Percentiles rank a stretch among this genome's conserved stretches.
Conservation (phyloP, 2,888 invertebrate genomes). For the Cephus pulcher region DNA sequence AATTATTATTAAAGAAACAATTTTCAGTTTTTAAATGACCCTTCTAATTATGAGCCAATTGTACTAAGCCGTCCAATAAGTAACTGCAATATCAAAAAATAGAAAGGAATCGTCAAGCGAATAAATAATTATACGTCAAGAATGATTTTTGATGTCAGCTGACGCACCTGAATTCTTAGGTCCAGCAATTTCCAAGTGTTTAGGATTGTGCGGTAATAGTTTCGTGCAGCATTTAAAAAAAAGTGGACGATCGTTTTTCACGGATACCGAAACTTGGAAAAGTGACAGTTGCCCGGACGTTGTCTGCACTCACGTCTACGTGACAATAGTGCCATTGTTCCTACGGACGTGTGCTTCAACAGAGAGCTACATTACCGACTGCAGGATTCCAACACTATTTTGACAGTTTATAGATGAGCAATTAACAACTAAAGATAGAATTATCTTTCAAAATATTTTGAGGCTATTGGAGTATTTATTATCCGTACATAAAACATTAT, state of each 20-base stretch:
- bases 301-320: constrained; percentile 43
- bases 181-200: constrained; percentile 42
- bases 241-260: not conserved
- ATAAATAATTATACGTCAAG: not conserved
- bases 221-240: constrained; percentile 49
- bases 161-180: constrained; percentile 36
- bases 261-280: constrained; percentile 34
- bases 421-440: not conserved
- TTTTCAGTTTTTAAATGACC: not conserved
- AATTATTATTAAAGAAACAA: not conserved
- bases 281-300: constrained; percentile 58
- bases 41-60: not conserved
- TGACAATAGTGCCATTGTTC: constrained; percentile 33
- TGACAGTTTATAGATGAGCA: not conserved
- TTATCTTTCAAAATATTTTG: not conserved
- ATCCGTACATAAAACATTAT: not conserved
- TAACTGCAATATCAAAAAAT: not conserved
- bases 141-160: not conserved
- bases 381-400: not conserved
- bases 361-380: not conserved
- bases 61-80: not conserved
- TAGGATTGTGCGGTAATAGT: constrained; percentile 28
- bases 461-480: not conserved
- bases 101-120: not conserved
- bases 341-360: not conserved